Percentiles rank a stretch among this genome's conserved stretches.
These are phyloP conservation scores for Peromyscus leucopus DNA, from an alignment of 2,113 vertebrate species.

Conservation along the genomic window DNA sequence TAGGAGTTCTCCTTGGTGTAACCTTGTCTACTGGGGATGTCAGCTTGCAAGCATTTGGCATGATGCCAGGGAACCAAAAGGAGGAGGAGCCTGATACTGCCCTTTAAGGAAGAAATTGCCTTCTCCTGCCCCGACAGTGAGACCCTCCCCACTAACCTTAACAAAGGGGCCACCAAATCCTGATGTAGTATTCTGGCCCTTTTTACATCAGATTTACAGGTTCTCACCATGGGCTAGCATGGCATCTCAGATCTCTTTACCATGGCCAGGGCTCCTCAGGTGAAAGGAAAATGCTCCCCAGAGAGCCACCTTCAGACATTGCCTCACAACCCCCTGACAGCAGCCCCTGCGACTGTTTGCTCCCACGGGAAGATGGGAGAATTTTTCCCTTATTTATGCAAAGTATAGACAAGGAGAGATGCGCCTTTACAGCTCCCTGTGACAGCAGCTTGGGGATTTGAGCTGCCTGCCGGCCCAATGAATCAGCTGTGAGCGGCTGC, in stretches of 20 bases:
- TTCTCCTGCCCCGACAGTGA: background rate
- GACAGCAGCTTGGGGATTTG: background rate
- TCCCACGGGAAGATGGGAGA: background rate
- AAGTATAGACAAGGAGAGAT: conserved; percentile 25
- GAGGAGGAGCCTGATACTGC: background rate
- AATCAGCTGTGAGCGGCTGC: background rate
- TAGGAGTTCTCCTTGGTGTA: background rate
- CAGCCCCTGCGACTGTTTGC: background rate
- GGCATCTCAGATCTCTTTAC: background rate
- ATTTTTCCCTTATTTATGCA: conserved; percentile 65
- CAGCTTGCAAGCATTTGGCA: background rate
- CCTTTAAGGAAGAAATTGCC: background rate
- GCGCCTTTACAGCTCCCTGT: background rate
- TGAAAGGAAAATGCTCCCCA: background rate
- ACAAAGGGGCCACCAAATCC: background rate
- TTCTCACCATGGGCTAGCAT: background rate
- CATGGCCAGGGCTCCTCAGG: background rate
- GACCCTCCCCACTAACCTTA: rapidly evolving
- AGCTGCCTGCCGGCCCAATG: background rate
- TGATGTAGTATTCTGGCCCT: background rate
- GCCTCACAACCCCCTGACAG: background rate
- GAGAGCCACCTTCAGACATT: too few relatives aligned
- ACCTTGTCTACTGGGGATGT: background rate
- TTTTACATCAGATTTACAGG: background rate
- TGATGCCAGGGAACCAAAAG: background rate